Base-by-base conservation (phyloP, 2,888 invertebrate genomes). In the Marasmarcha lunaedactyla region DNA sequence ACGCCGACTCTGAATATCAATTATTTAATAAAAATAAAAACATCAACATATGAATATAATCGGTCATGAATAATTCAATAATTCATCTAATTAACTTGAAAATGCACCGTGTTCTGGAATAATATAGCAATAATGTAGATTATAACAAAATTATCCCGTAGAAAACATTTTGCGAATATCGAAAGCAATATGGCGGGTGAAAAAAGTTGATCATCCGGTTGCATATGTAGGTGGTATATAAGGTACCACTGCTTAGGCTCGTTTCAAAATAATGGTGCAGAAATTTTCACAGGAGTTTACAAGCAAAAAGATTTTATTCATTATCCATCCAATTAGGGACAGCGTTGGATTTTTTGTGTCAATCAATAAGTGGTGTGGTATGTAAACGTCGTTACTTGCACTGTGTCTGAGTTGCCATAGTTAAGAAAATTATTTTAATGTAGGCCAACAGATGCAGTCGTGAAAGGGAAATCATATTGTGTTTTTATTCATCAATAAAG, bases 1-100 rank as follows among this genome's bases (percentile, higher is more conserved):
- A 59, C 61, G 62, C 63, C 50, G 57, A 56, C 56, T 57, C 50
- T 60, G 71, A 63, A 72, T 72, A 64, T 60, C 59, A 72, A 74
- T 72, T 71, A 71, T 68, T 47, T 51, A 59, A 64, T 68, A 66
- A 63, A 62, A 59, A 62, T 58, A 57, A 63, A 62, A 62, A 55
- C 46, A 43, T 50, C 54, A 50, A 35, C 61, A 59, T 58, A 68
- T 69, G 59, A 65, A 20, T 20, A 20, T 20, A 20, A 65, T 65
- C 58, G 55, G 44, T 58, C 52, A 67, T 68, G 62, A 57, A 69
- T 71, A 58, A 71, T 68, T 64, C 63, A 67, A 51, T 48, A 47
- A 51, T 54, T 51, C 43, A 41, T 55, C 59, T 63, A 63, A 68
- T 63, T 62, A 60, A 57, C 54, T 54, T 42, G 39, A 45, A 41